Percentiles rank a stretch among this genome's conserved stretches.
Evolutionary conservation across 1,140 invertebrate genomes (phyloP).

Genomic region (Triops cancriformis): DNA sequence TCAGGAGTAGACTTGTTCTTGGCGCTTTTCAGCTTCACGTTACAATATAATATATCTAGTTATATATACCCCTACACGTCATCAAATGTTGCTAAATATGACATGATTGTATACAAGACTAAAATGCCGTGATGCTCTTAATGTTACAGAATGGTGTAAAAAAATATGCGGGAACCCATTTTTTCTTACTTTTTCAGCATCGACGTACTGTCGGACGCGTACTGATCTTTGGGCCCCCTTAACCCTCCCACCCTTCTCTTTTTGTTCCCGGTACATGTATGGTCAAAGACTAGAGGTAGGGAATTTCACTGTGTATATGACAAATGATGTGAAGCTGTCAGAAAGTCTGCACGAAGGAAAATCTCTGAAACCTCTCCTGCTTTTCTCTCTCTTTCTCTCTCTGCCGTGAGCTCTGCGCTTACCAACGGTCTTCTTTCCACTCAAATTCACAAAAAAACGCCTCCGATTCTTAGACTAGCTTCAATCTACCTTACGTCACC

Average conservation of each 20-base stretch:
- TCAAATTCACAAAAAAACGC: neutral
- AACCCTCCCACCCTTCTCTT: neutral
- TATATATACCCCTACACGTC: too few relatives aligned
- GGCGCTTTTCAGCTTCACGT: too few relatives aligned
- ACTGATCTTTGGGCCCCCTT: neutral
- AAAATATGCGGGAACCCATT: too few relatives aligned
- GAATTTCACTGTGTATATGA: neutral
- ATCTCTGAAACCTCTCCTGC: neutral
- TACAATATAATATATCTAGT: too few relatives aligned
- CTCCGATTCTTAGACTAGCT: too few relatives aligned
- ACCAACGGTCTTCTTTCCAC: neutral
- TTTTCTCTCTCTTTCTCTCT: neutral
- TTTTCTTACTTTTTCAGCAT: too few relatives aligned
- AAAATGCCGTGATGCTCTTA: too few relatives aligned
- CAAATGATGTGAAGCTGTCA: conserved; percentile 10
- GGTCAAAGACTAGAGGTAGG: neutral
- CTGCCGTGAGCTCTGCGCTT: neutral
- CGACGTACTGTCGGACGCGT: neutral
- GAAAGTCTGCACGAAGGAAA: neutral
- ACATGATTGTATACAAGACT: too few relatives aligned
- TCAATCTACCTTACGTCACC: too few relatives aligned
- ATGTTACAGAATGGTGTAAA: too few relatives aligned
- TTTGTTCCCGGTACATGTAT: neutral
- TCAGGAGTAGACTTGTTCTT: too few relatives aligned
- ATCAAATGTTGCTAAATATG: too few relatives aligned